phyloP scores from a whole-genome alignment of 2,888 invertebrate genomes.

The Eupithecia subfuscata region DNA sequence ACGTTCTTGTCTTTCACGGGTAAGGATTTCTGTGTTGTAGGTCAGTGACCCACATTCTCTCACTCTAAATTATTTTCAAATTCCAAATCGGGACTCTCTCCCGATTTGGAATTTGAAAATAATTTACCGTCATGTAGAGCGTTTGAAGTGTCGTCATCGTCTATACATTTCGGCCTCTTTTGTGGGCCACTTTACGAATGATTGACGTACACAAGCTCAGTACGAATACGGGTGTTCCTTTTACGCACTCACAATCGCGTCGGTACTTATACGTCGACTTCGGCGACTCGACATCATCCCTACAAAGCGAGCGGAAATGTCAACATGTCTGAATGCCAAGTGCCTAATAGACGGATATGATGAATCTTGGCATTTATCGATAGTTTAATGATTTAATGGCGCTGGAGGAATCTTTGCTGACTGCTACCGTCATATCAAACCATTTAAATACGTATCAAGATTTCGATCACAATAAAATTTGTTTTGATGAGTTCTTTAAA shows the following conservation, averaged over 20 bases:
- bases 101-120: too few relatives aligned
- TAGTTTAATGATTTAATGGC: constrained; percentile 15
- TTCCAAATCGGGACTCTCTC: constrained; percentile 24
- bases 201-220: constrained; percentile 40
- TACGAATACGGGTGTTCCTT: constrained; percentile 32
- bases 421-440: background rate
- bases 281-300: constrained; percentile 16
- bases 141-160: constrained; percentile 24
- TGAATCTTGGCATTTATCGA: constrained; percentile 29
- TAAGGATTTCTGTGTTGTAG: background rate
- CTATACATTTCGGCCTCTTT: constrained; percentile 34
- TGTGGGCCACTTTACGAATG: constrained; percentile 36
- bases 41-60: background rate
- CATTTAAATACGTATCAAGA: background rate
- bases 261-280: constrained; percentile 27
- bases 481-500: background rate
- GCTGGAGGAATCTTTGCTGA: constrained; percentile 16
- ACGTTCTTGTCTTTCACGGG: background rate
- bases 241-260: constrained; percentile 38
- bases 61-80: constrained; percentile 12
- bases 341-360: constrained; percentile 18
- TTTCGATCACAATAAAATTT: background rate
- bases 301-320: constrained; percentile 34
- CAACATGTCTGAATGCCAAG: constrained; percentile 28
- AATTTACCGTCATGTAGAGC: constrained; percentile 16